These are phyloP conservation scores for Cydia fagiglandana DNA, from an alignment of 1,140 invertebrate species.

Conservation along the genomic window DNA sequence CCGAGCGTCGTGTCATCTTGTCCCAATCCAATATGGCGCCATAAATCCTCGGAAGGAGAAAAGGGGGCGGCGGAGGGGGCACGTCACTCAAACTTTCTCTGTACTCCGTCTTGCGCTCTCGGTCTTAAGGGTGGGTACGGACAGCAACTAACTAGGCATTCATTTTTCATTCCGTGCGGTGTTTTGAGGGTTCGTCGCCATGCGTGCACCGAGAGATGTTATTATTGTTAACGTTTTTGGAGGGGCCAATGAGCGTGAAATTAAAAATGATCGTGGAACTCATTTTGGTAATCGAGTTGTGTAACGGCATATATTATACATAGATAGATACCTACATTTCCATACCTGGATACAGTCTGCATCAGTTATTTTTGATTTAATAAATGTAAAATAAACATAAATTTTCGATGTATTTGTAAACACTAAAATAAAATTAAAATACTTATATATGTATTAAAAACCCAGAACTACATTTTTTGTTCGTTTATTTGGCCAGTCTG, in stretches of 20 bases:
- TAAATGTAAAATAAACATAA: no score
- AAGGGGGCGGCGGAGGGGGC: slow-evolving; percentile 63
- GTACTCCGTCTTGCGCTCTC: slow-evolving; percentile 74
- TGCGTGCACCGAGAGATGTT: slow-evolving; percentile 10
- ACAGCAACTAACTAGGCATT: slow-evolving; percentile 52
- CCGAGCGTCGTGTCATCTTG: slow-evolving; percentile 78
- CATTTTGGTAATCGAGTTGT: slow-evolving; percentile 20
- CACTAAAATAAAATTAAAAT: no score
- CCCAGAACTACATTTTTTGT: no score
- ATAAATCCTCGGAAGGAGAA: slow-evolving; percentile 72
- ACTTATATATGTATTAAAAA: no score
- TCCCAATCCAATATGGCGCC: slow-evolving; percentile 79
- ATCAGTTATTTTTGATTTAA: slow-evolving; percentile 16
- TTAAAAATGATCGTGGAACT: slow-evolving; percentile 19
- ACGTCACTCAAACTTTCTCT: slow-evolving; percentile 79
- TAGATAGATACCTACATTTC: slow-evolving; percentile 21
- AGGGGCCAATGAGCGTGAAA: slow-evolving; percentile 30
- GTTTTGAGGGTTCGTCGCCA: slow-evolving; percentile 17
- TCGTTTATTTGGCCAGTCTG: no score
- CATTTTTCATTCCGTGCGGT: slow-evolving; percentile 52
- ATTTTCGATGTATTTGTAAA: no score
- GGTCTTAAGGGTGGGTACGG: slow-evolving; percentile 69
- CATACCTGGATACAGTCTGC: no score
- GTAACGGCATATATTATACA: neutral
- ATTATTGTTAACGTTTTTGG: slow-evolving; percentile 22